Evolutionary conservation across 2,888 invertebrate genomes (phyloP), one percentile per base, ranked within the genome.

Genomic region (Trisateles emortualis): DNA sequence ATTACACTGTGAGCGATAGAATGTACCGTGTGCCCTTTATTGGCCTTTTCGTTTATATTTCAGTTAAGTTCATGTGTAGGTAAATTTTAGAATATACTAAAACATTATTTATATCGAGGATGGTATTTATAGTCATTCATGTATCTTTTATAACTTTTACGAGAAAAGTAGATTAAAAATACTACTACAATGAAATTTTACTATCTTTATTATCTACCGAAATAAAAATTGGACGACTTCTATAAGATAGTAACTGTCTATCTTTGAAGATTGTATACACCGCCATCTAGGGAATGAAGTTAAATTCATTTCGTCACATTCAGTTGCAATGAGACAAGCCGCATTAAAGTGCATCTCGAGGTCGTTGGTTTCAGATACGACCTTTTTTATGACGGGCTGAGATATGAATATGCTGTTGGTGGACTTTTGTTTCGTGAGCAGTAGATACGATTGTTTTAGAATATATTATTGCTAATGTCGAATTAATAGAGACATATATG

Each of bases 261-360:
- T 52, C 55, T 56, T 51, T 14, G 50, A 58, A 67, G 62, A 69
- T 61, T 68, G 64, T 63, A 41, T 44, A 68, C 53, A 84, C 62
- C 84, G 83, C 86, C 87, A 85, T 87, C 87, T 87, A 81, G 72
- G 60, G 64, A 63, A 70, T 52, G 56, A 57, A 55, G 68, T 59
- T 42, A 43, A 75, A 81, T 53, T 75, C 62, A 80, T 75, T 78
- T 77, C 68, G 79, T 74, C 55, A 67, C 72, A 64, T 53, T 70
- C 61, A 68, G 65, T 74, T 75, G 77, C 70, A 73, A 64, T 74
- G 76, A 64, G 63, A 64, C 56, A 52, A 59, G 54, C 39, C 55
- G 60, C 65, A 71, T 68, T 59, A 63, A 52, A 72, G 53, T 72
- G 78, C 76, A 79, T 68, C 69, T 62, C 61, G 52, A 59, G 58